phyloP scores from a whole-genome alignment of 2,797 vertebrate species.

The Coracias cyanogaster region DNA sequence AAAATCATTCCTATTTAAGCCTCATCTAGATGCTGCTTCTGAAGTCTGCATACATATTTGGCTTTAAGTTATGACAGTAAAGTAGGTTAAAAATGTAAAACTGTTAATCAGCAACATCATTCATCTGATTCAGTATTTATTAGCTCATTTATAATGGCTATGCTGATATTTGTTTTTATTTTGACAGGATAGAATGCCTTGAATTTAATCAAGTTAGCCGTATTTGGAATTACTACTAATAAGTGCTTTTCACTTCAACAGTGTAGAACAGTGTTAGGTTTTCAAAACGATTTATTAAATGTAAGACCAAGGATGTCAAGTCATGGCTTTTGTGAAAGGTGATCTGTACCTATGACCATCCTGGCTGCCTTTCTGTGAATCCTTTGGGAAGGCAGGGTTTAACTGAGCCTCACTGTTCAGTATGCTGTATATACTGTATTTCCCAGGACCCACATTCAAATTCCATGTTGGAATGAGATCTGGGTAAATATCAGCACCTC shows the following conservation, averaged over 20 bases:
- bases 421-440: not conserved
- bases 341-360: not conserved
- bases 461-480: not conserved
- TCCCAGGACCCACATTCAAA: not conserved
- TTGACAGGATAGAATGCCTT: not conserved
- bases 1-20: not conserved
- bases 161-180: not conserved
- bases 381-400: not conserved
- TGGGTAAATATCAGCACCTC: not conserved
- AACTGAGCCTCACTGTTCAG: not conserved
- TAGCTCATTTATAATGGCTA: not conserved
- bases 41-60: not conserved
- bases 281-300: not conserved
- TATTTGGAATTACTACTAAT: not conserved
- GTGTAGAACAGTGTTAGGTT: not conserved
- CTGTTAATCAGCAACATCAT: not conserved
- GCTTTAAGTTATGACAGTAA: not conserved
- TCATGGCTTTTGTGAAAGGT: not conserved
- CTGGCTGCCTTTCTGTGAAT: not conserved
- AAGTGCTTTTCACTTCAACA: not conserved
- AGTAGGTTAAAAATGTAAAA: not conserved
- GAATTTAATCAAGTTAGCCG: not conserved
- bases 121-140: slow-evolving; percentile 18
- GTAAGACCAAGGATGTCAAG: not conserved
- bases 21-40: not conserved